These are phyloP conservation scores for Gymnothorax javanicus DNA, from an alignment of 2,797 vertebrate species.

Conservation along the genomic window DNA sequence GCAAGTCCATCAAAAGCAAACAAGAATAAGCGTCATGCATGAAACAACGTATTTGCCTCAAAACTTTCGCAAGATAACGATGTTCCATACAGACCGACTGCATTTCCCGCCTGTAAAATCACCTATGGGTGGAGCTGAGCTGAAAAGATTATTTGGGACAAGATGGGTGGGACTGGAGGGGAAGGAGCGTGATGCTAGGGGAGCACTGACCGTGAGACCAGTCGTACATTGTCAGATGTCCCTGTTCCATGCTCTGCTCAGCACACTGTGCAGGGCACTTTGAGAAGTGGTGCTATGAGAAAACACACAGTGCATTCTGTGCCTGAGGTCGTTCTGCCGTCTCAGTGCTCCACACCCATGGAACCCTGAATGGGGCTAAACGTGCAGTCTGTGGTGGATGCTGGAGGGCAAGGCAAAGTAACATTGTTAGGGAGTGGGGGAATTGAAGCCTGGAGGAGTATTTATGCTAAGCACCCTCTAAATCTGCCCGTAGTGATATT, in stretches of 20 bases:
- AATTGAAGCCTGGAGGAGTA: neutral
- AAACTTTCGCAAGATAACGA: no score
- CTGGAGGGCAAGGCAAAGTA: slow-evolving; percentile 43
- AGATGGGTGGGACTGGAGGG: neutral
- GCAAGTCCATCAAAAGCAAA: no score
- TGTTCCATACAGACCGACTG: no score
- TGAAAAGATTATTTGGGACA: slow-evolving; percentile 1
- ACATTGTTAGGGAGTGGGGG: neutral
- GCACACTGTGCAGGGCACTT: neutral
- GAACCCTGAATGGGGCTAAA: neutral
- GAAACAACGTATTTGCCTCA: no score
- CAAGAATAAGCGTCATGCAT: no score
- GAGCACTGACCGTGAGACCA: neutral
- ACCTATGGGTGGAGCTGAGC: no score
- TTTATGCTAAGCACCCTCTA: neutral
- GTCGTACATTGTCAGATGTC: neutral
- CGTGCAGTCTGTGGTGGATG: slow-evolving; percentile 40
- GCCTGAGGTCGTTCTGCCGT: neutral
- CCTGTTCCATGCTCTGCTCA: neutral
- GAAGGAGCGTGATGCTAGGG: neutral
- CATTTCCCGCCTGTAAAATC: no score
- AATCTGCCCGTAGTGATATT: neutral
- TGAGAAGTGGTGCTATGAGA: neutral
- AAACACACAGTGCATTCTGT: neutral
- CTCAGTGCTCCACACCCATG: neutral